These are phyloP conservation scores for Eleutherodactylus coqui DNA, from an alignment of 2,797 vertebrate genomes.

Conservation along the genomic window DNA sequence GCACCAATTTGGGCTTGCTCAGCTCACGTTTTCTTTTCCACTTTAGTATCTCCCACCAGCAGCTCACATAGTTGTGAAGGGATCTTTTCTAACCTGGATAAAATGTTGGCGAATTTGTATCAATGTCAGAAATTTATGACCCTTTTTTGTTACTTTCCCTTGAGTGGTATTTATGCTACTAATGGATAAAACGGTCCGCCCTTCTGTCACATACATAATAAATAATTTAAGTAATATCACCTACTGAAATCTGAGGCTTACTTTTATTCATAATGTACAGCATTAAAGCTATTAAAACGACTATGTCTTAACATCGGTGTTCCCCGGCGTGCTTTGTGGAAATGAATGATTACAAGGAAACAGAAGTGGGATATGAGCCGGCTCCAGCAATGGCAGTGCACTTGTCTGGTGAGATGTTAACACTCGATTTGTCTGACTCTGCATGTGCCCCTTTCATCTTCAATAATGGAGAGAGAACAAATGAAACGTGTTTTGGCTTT, in stretches of 20 bases:
- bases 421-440: slow-evolving; percentile 37
- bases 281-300: neutral
- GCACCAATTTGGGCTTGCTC: too few species aligned
- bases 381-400: neutral
- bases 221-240: neutral
- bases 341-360: slow-evolving; percentile 42
- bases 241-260: neutral
- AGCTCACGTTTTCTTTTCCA: too few species aligned
- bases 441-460: slow-evolving; percentile 55
- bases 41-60: too few species aligned
- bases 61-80: neutral
- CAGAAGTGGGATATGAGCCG: slow-evolving; percentile 5
- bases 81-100: neutral
- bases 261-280: neutral
- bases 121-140: neutral
- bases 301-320: neutral
- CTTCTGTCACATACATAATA: neutral
- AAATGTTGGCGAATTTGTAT: neutral
- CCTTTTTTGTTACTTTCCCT: neutral
- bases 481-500: slow-evolving; percentile 55
- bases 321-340: neutral
- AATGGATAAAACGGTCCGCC: neutral
- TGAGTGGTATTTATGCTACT: neutral
- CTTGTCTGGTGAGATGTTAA: slow-evolving; percentile 47
- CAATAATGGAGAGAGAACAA: slow-evolving; percentile 50